Percentiles rank a stretch among this genome's conserved stretches.
These are phyloP conservation scores for Andrena trimmerana DNA, from an alignment of 2,888 invertebrate species.

Conservation along the genomic window DNA sequence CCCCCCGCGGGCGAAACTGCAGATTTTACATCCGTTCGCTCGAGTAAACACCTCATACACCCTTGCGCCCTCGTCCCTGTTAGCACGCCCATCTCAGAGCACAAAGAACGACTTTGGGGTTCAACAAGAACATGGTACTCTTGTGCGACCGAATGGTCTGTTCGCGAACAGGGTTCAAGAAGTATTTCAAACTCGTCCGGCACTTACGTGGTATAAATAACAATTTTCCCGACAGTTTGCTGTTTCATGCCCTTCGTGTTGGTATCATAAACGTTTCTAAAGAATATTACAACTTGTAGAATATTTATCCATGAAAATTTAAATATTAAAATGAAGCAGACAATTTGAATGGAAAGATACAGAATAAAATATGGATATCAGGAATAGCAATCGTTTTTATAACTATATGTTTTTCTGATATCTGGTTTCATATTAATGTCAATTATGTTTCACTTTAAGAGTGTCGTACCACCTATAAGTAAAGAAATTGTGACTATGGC, in stretches of 20 bases:
- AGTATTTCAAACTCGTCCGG: not conserved
- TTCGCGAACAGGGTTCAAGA: conserved; percentile 11
- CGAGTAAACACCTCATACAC: conserved; percentile 64
- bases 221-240: not conserved
- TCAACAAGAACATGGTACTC: conserved; percentile 41
- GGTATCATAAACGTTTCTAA: no score
- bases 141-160: conserved; percentile 35
- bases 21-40: conserved; percentile 73
- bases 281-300: no score
- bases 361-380: no score
- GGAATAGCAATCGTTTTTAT: no score
- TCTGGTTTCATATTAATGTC: no score
- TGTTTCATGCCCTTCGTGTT: not conserved
- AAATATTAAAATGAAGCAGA: no score
- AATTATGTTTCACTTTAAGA: no score
- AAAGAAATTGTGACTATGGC: no score
- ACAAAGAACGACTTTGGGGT: conserved; percentile 57
- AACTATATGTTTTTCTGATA: no score
- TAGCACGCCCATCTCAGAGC: conserved; percentile 41
- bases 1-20: conserved; percentile 55
- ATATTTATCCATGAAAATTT: no score
- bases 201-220: not conserved
- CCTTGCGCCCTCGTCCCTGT: conserved; percentile 36
- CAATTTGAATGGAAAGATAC: no score
- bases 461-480: no score